Conservation (phyloP, 2,888 invertebrate genomes). For the Heteromyza rotundicornis region DNA sequence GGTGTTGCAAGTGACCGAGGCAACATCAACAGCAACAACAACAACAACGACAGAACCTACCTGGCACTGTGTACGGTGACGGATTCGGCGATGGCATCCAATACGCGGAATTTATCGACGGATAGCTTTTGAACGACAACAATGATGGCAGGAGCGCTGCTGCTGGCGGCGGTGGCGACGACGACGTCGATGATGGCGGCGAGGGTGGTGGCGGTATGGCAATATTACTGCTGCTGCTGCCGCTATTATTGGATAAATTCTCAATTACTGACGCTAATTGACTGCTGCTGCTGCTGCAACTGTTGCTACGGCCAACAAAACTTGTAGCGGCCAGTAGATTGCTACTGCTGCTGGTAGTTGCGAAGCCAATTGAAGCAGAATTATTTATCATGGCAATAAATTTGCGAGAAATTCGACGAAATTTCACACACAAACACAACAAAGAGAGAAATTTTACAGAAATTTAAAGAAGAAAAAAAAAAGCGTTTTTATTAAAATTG, state of each 20-base stretch:
- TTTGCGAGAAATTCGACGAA: constrained; percentile 4
- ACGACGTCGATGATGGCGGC: constrained; percentile 22
- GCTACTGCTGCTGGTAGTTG: constrained; percentile 41
- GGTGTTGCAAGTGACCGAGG: not conserved
- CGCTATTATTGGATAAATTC: constrained; percentile 58
- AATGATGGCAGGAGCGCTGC: constrained; percentile 31
- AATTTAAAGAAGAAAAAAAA: not conserved
- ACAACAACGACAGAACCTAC: constrained; percentile 60
- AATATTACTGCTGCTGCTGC: constrained; percentile 31
- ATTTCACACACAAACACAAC: constrained; percentile 13
- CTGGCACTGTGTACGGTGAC: constrained; percentile 83
- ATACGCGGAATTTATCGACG: constrained; percentile 82
- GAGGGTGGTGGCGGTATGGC: constrained; percentile 14
- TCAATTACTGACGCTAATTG: constrained; percentile 61
- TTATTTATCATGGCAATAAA: constrained; percentile 51
- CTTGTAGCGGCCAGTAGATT: constrained; percentile 5
- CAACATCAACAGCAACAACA: not conserved
- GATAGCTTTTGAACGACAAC: constrained; percentile 67
- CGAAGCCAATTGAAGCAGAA: constrained; percentile 49
- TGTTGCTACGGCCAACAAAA: constrained; percentile 14
- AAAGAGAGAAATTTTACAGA: not conserved
- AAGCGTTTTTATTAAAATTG: not conserved
- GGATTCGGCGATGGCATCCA: constrained; percentile 82
- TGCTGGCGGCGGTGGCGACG: constrained; percentile 24
- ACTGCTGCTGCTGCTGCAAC: constrained; percentile 40